Evolutionary conservation across 2,888 invertebrate species (phyloP), one percentile per base, ranked within the genome.

Genomic region (Stenodera caucasica): DNA sequence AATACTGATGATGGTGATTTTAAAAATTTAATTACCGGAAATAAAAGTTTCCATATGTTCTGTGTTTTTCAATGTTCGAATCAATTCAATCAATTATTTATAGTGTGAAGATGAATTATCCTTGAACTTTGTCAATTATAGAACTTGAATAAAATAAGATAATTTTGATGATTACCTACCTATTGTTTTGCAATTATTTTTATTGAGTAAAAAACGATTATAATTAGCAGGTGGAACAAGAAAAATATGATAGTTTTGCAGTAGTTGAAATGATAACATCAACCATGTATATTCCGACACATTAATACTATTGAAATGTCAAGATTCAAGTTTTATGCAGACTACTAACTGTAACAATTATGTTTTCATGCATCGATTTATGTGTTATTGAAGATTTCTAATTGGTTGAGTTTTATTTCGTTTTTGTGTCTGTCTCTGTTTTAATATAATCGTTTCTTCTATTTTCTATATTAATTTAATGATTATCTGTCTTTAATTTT

Each of bases 371-470:
- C 12, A 45, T 23, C 45, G 45, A 45, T 45, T 45, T 45, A 45
- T 45, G 21, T 45, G 9, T 52, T 55, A 51, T 51, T 40, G 45
- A 55, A 55, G 55, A 51, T 33, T 32, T 30, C 23, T 58, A 58
- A 45, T 45, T 45, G 45, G 45, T 21, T 18, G 21, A 8, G 29
- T 11, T 7, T 32, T 32, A 8, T 8, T 32, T 15, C 15, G 15
- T 21, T 21, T 45, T 45, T 21, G 2, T 6, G 12, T 40, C 11
- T 40, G 9, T 26, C 11, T 45, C 12, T 21, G 2, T 5, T 21
- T 45, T 45, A 18, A 18, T 40, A 11, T 9, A 9, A 0, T 11
- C 5, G 4, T 33, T 33, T n/a, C 33, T n/a, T 33, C 33, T 6
- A 0, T 37, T 37, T 14, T 26, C 3, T 26, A 26, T 26, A 26